These are phyloP conservation scores for Diachrysia chrysitis DNA, from an alignment of 2,888 invertebrate species.

Conservation along the genomic window DNA sequence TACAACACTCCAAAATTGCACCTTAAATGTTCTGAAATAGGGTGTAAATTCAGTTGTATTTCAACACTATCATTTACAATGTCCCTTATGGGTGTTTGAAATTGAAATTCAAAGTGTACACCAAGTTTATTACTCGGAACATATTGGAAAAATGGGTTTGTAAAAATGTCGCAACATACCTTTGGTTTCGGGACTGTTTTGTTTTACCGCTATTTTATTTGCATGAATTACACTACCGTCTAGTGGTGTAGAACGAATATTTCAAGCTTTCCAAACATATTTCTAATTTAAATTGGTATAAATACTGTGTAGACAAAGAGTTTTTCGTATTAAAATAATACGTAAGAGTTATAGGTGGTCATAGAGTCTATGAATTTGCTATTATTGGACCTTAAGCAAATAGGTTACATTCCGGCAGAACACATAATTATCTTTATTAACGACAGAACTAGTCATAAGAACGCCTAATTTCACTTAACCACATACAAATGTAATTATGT, in stretches of 20 bases:
- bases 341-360: no score
- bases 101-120: slow-evolving; percentile 72
- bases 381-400: no score
- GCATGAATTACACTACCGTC: neutral
- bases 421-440: neutral
- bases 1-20: slow-evolving; percentile 8
- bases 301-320: no score
- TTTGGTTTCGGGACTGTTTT: slow-evolving; percentile 19
- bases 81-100: slow-evolving; percentile 71
- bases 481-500: neutral
- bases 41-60: slow-evolving; percentile 5
- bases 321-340: no score
- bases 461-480: neutral
- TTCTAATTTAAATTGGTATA: no score
- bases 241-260: neutral
- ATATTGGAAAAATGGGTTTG: slow-evolving; percentile 70
- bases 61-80: slow-evolving; percentile 50
- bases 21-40: rapidly evolving
- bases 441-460: neutral
- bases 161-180: slow-evolving; percentile 39
- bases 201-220: slow-evolving; percentile 7
- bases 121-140: slow-evolving; percentile 76
- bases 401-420: no score
- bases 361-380: no score
- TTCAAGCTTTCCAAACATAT: neutral